Base-by-base conservation (phyloP, 2,113 vertebrate genomes). In the Murina feae region DNA sequence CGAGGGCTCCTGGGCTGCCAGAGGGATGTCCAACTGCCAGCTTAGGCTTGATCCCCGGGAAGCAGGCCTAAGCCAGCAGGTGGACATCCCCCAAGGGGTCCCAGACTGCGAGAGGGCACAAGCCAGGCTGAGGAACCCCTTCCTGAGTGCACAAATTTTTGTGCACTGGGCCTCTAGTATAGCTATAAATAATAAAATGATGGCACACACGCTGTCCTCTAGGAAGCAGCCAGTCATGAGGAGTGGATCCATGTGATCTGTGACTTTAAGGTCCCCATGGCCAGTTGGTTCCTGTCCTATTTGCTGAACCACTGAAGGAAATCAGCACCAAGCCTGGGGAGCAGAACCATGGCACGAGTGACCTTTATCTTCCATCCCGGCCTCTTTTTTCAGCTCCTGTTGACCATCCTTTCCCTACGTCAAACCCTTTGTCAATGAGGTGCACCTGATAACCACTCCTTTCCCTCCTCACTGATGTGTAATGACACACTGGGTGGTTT, bases 121-220 rank as follows among this genome's bases (percentile, higher is more conserved):
- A n/a, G n/a, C n/a, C n/a, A n/a, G n/a, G n/a, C n/a, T n/a, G n/a
- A n/a, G n/a, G n/a, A n/a, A n/a, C n/a, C n/a, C n/a, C n/a, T n/a
- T n/a, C n/a, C n/a, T n/a, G n/a, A n/a, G n/a, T n/a, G n/a, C n/a
- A n/a, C n/a, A n/a, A n/a, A n/a, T n/a, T 28, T 28, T 60, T 4
- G 1, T 28, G 58, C 58, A 60, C 28, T 60, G 58, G 58, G 58
- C 58, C 58, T 60, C 58, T 60, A 30, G 47, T 32, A n/a, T n/a
- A n/a, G n/a, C n/a, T 72, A 4, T 35, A 6, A 35, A 55, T 49
- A 60, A 72, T 39, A 51, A 69, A 81, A 90, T n/a, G 21, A 47
- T 9, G 8, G 72, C 1, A 2, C 5, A 23, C 7, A 47, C 0
- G 3, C 0, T 47, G n/a, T 51, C 66, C n/a, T 72, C n/a, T n/a